Evolutionary conservation across 2,797 vertebrate species (phyloP).

Genomic region (Silurus aristotelis): DNA sequence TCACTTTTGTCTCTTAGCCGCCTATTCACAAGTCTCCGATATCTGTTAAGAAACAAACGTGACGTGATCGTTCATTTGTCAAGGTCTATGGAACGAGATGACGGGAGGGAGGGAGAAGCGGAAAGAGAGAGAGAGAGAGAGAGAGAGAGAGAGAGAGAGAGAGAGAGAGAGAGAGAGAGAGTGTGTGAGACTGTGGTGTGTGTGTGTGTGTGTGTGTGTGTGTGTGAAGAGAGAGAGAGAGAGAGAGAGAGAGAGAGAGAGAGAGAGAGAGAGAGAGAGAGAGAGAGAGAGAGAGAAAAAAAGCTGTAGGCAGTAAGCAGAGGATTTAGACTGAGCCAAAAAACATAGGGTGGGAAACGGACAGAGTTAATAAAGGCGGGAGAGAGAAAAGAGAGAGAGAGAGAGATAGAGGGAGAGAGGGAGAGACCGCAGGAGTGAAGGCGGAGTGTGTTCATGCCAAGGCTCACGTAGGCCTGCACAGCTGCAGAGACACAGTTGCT

Average conservation of each 20-base stretch:
- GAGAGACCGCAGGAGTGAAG: constrained; percentile 41
- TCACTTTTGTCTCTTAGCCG: constrained; percentile 16
- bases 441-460: constrained; percentile 53
- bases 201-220: no score
- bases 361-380: constrained; percentile 38
- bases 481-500: constrained; percentile 59
- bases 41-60: constrained; percentile 40
- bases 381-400: constrained; percentile 20
- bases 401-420: not conserved
- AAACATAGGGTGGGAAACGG: constrained; percentile 32
- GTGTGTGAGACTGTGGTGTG: no score
- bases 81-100: constrained; percentile 35
- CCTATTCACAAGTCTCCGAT: constrained; percentile 45
- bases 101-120: not conserved
- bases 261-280: no score
- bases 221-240: not conserved
- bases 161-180: no score
- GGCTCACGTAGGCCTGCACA: constrained; percentile 62
- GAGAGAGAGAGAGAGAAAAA: constrained; percentile 21
- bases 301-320: constrained; percentile 32
- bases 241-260: not conserved
- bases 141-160: no score
- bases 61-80: constrained; percentile 49
- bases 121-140: not conserved
- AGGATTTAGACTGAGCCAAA: constrained; percentile 44